Evolutionary conservation across 2,113 vertebrate species (phyloP).

Genomic region (Forbesichthys papilliferus): DNA sequence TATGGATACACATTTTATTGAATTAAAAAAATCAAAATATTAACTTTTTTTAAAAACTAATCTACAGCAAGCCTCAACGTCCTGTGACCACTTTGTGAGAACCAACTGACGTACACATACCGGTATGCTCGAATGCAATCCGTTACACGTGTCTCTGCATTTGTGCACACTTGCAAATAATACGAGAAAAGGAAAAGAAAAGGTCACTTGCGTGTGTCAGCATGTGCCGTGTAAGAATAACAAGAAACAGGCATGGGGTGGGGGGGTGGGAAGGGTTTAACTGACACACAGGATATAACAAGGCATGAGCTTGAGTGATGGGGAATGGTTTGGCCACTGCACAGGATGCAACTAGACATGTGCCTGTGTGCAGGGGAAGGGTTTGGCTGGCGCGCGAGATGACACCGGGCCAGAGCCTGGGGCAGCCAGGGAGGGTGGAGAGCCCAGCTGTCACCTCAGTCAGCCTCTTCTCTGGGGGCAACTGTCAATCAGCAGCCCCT

Average conservation of each 20-base stretch:
- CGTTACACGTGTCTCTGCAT: constrained; percentile 17
- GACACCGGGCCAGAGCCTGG: constrained; percentile 74
- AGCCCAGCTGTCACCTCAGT: constrained; percentile 77
- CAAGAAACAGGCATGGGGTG: constrained; percentile 50
- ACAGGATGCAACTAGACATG: constrained; percentile 67
- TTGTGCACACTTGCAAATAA: background rate
- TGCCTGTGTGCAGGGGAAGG: constrained; percentile 54
- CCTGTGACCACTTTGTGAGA: too few species aligned
- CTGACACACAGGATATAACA: constrained; percentile 63
- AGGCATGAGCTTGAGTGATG: constrained; percentile 63
- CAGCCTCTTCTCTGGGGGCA: constrained; percentile 73
- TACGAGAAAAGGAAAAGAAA: constrained; percentile 36
- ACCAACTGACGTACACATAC: too few species aligned
- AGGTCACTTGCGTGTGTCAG: constrained; percentile 45
- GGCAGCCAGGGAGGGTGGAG: constrained; percentile 66
- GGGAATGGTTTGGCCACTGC: constrained; percentile 63
- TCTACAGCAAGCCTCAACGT: too few species aligned
- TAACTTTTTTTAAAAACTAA: too few species aligned
- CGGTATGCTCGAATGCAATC: too few species aligned
- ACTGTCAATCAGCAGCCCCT: constrained; percentile 73
- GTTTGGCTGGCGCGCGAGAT: constrained; percentile 66
- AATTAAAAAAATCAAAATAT: too few species aligned
- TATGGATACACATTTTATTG: too few species aligned
- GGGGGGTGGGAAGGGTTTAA: constrained; percentile 52
- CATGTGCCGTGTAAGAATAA: constrained; percentile 54